phyloP scores from a whole-genome alignment of 2,797 vertebrate genomes.

The Parambassis ranga region DNA sequence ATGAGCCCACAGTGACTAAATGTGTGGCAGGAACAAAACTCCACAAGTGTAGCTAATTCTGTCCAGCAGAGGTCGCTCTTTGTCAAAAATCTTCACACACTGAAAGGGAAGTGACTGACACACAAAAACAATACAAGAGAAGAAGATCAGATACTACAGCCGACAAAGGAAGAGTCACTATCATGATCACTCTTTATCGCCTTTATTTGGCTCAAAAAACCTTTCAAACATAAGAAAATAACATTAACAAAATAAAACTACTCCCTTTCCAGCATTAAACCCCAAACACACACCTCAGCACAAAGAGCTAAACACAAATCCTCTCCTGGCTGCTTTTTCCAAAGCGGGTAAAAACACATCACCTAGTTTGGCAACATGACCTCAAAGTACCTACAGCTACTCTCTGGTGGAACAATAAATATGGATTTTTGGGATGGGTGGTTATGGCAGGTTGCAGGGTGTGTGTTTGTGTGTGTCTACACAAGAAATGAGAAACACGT shows the following conservation, averaged over 20 bases:
- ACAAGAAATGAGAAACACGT: constrained; percentile 54
- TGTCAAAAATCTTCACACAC: neutral
- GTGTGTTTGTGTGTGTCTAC: neutral
- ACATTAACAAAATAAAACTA: no score
- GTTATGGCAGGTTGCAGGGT: constrained; percentile 1
- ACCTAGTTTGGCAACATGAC: constrained; percentile 6
- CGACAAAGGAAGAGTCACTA: neutral
- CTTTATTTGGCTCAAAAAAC: no score
- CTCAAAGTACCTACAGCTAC: constrained; percentile 7
- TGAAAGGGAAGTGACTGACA: neutral
- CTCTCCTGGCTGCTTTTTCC: neutral
- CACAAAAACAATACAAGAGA: neutral
- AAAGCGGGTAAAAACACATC: neutral
- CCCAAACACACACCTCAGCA: neutral
- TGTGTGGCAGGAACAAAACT: no score
- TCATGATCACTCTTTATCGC: no score
- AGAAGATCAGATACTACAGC: neutral
- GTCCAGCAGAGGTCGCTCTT: constrained; percentile 61
- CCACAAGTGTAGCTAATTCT: neutral
- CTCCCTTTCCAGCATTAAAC: neutral
- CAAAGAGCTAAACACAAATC: neutral
- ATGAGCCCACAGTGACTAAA: no score
- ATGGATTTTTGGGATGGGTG: constrained; percentile 38
- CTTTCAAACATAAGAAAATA: no score
- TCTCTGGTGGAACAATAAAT: constrained; percentile 56